Percentiles rank a stretch among this genome's conserved stretches.
phyloP scores from a whole-genome alignment of 2,797 vertebrate genomes.

The Argya squamiceps region DNA sequence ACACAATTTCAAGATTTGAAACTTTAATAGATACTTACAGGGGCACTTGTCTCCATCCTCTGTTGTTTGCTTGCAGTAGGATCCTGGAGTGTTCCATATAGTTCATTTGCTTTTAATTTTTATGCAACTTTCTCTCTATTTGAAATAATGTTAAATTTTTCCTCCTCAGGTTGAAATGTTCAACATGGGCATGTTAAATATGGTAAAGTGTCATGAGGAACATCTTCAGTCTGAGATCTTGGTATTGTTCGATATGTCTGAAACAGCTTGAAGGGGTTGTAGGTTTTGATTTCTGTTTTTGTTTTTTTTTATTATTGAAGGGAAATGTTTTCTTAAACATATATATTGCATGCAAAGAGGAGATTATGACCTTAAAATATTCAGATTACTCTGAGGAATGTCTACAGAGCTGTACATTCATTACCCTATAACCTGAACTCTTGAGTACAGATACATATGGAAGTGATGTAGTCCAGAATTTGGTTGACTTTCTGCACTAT shows the following conservation, averaged over 20 bases:
- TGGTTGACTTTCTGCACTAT: background rate
- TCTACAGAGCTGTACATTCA: background rate
- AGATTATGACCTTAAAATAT: background rate
- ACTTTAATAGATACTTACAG: background rate
- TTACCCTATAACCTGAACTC: background rate
- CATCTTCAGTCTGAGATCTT: background rate
- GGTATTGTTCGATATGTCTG: background rate
- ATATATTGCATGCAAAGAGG: background rate
- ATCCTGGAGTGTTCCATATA: background rate
- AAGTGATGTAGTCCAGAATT: background rate
- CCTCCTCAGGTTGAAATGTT: background rate
- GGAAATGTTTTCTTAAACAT: background rate
- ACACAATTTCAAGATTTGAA: background rate
- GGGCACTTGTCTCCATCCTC: background rate
- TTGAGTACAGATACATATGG: background rate
- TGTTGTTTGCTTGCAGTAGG: background rate
- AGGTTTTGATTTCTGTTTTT: background rate
- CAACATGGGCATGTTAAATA: background rate
- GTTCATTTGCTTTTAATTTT: background rate
- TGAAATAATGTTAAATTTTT: background rate
- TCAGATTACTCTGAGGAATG: background rate
- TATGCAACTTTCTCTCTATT: background rate
- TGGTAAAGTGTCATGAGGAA: background rate
- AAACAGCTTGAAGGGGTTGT: background rate
- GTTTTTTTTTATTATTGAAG: background rate